Evolutionary conservation across 1,140 invertebrate genomes (phyloP).

Genomic region (Laupala kohalensis): DNA sequence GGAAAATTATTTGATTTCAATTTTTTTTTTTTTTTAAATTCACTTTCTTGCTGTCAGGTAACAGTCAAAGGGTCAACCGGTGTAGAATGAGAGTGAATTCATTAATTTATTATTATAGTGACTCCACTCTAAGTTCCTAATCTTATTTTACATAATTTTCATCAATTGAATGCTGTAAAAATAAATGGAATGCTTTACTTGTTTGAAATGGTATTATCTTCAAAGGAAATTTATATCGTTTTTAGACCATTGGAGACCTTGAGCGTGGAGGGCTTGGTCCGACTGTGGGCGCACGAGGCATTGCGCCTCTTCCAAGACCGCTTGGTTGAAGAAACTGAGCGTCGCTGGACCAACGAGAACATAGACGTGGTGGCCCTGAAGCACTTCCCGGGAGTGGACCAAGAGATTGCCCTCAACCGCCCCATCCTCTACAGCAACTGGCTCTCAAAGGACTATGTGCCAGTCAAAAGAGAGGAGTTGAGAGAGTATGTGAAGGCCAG

Average conservation of each 20-base stretch:
- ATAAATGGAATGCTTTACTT: too few species aligned
- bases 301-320: slow-evolving; percentile 93
- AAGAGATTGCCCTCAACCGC: slow-evolving; percentile 67
- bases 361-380: slow-evolving; percentile 88
- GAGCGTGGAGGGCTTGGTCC: slow-evolving; percentile 83
- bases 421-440: slow-evolving; percentile 98
- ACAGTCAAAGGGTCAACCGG: too few species aligned
- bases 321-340: slow-evolving; percentile 86
- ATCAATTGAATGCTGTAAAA: too few species aligned
- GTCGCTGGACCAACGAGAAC: slow-evolving; percentile 96
- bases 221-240: too few species aligned
- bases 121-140: too few species aligned
- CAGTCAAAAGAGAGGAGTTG: slow-evolving; percentile 88
- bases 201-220: too few species aligned
- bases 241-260: slow-evolving; percentile 76
- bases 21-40: too few species aligned
- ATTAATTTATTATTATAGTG: too few species aligned
- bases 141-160: too few species aligned
- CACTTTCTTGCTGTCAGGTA: too few species aligned
- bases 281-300: slow-evolving; percentile 97
- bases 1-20: too few species aligned
- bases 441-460: slow-evolving; percentile 96
- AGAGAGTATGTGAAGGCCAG: slow-evolving; percentile 93
- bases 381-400: slow-evolving; percentile 88
- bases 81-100: too few species aligned